These are phyloP conservation scores for Dioctria linearis DNA, from an alignment of 2,888 invertebrate genomes.

Conservation along the genomic window DNA sequence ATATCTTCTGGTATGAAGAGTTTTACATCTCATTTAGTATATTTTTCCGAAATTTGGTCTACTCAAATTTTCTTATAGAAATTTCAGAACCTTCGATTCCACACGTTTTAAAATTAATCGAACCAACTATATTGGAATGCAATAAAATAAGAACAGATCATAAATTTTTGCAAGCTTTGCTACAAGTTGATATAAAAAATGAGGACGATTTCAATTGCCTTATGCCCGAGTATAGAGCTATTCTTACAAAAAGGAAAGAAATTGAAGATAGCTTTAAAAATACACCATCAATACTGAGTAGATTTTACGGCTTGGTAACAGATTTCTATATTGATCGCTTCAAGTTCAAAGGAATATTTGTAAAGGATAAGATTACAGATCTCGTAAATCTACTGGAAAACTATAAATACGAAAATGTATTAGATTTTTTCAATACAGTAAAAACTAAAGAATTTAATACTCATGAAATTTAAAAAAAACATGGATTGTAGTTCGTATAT, in stretches of 20 bases:
- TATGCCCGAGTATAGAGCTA: slow-evolving; percentile 61
- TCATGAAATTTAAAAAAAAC: slow-evolving; percentile 42
- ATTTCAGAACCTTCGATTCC: slow-evolving; percentile 61
- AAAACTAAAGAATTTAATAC: slow-evolving; percentile 53
- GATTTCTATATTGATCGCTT: slow-evolving; percentile 63
- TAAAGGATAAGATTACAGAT: slow-evolving; percentile 60
- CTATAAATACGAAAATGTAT: slow-evolving; percentile 59
- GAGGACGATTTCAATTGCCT: slow-evolving; percentile 61
- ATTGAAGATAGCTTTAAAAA: slow-evolving; percentile 60
- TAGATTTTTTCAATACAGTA: slow-evolving; percentile 57
- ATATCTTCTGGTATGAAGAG: slow-evolving; percentile 59
- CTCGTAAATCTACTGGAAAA: slow-evolving; percentile 60
- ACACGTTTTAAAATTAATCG: slow-evolving; percentile 61
- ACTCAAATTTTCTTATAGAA: slow-evolving; percentile 55
- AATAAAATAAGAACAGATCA: slow-evolving; percentile 60
- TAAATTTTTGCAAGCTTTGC: slow-evolving; percentile 60
- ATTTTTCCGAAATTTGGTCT: not conserved
- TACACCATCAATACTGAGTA: slow-evolving; percentile 57
- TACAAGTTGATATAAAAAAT: slow-evolving; percentile 62
- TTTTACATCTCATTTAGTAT: no score
- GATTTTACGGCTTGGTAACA: slow-evolving; percentile 61
- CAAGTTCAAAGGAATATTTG: slow-evolving; percentile 63
- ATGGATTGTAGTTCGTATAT: no score
- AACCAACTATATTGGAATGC: slow-evolving; percentile 59
- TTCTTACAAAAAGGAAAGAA: slow-evolving; percentile 59